These are phyloP conservation scores for Corythornis leucogaster DNA, from an alignment of 2,797 vertebrate species.

Conservation along the genomic window DNA sequence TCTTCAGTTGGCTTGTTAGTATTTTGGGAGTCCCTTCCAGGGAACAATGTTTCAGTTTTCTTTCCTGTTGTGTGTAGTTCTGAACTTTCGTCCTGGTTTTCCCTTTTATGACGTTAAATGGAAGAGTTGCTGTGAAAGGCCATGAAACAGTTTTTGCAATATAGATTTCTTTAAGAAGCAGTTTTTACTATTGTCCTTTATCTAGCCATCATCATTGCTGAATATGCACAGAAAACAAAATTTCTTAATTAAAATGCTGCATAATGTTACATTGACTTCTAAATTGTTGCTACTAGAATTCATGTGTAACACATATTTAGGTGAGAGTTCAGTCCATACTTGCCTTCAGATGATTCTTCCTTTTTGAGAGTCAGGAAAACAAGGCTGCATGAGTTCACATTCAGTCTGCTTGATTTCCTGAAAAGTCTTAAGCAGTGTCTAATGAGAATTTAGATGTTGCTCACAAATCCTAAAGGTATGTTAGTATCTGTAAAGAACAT, in stretches of 20 bases:
- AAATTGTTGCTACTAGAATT: not conserved
- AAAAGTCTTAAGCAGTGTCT: not conserved
- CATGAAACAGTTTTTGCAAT: not conserved
- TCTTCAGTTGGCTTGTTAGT: not conserved
- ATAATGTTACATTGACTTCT: not conserved
- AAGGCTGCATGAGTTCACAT: not conserved
- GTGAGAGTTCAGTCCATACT: not conserved
- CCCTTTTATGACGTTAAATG: not conserved
- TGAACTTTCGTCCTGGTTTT: not conserved
- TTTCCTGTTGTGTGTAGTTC: not conserved
- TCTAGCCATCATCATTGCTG: not conserved
- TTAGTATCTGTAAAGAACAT: not conserved
- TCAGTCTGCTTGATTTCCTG: not conserved
- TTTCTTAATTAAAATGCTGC: not conserved
- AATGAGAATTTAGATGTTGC: not conserved
- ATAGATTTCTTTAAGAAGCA: not conserved
- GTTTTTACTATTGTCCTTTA: not conserved
- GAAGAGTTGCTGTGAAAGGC: not conserved
- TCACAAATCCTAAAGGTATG: not conserved
- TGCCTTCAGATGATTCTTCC: not conserved
- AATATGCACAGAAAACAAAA: not conserved
- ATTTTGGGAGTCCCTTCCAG: not conserved
- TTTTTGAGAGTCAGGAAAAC: not conserved
- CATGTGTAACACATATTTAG: not conserved
- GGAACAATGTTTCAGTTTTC: not conserved